Evolutionary conservation across 2,888 invertebrate genomes (phyloP).

Genomic region (Carabus problematicus): DNA sequence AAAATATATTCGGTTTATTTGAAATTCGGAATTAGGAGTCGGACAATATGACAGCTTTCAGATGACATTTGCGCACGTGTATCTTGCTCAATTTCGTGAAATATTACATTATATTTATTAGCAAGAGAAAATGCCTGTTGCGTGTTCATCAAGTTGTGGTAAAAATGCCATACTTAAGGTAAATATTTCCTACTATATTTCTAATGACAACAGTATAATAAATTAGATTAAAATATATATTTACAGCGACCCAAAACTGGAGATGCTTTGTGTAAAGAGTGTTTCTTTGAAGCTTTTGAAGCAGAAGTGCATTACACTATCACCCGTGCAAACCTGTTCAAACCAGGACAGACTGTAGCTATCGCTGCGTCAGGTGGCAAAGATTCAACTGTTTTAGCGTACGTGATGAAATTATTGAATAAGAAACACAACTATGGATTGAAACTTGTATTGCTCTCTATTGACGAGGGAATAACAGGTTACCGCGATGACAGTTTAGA

Average conservation of each 20-base stretch:
- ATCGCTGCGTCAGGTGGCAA: constrained; percentile 94
- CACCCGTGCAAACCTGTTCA: constrained; percentile 79
- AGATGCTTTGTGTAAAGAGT: constrained; percentile 91
- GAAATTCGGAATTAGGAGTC: no score
- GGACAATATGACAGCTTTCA: neutral
- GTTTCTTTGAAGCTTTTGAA: constrained; percentile 94
- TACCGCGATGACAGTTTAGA: constrained; percentile 96
- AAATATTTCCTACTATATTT: constrained; percentile 44
- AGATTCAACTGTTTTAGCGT: constrained; percentile 97
- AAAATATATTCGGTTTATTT: no score
- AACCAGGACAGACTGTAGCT: constrained; percentile 84
- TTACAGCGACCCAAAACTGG: constrained; percentile 88
- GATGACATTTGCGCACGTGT: neutral
- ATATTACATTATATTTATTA: constrained; percentile 5
- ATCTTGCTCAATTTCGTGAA: neutral
- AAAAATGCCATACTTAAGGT: constrained; percentile 80
- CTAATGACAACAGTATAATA: constrained; percentile 9
- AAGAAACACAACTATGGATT: constrained; percentile 89
- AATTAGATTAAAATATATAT: constrained; percentile 44
- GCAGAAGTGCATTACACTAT: constrained; percentile 95
- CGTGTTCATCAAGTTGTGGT: constrained; percentile 76
- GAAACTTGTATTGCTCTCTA: constrained; percentile 88
- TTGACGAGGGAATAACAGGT: constrained; percentile 97
- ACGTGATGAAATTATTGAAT: constrained; percentile 90
- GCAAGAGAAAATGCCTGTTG: constrained; percentile 67